Conservation (phyloP, 1,140 invertebrate genomes). For the Chironomus striatipennis region DNA sequence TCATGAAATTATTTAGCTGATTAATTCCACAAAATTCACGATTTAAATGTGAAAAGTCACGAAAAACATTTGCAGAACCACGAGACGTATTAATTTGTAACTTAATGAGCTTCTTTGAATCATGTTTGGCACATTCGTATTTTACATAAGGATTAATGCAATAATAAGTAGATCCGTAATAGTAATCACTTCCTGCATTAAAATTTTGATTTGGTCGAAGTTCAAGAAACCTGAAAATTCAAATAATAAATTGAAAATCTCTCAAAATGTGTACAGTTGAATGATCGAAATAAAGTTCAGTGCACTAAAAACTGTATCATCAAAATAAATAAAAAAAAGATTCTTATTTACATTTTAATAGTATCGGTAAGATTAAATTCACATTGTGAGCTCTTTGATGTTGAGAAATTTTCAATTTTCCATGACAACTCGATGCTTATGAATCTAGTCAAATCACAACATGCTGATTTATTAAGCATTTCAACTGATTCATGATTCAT, state of each 20-base stretch:
- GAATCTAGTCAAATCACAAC: neutral
- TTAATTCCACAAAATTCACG: neutral
- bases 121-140: neutral
- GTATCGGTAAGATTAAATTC: neutral
- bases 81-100: neutral
- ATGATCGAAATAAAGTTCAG: neutral
- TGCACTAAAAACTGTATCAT: neutral
- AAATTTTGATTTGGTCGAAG: conserved; percentile 2
- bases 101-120: neutral
- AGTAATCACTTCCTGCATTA: neutral
- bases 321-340: neutral
- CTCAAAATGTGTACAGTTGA: too few species aligned
- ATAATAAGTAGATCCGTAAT: neutral
- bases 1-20: neutral
- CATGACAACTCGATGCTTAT: neutral
- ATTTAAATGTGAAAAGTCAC: neutral
- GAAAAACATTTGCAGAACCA: neutral
- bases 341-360: neutral
- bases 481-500: neutral
- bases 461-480: neutral
- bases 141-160: neutral
- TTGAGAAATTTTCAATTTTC: neutral
- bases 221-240: neutral
- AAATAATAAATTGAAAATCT: neutral
- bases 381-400: neutral